Evolutionary conservation across 2,113 vertebrate genomes (phyloP).

Genomic region (Odocoileus hemionus): DNA sequence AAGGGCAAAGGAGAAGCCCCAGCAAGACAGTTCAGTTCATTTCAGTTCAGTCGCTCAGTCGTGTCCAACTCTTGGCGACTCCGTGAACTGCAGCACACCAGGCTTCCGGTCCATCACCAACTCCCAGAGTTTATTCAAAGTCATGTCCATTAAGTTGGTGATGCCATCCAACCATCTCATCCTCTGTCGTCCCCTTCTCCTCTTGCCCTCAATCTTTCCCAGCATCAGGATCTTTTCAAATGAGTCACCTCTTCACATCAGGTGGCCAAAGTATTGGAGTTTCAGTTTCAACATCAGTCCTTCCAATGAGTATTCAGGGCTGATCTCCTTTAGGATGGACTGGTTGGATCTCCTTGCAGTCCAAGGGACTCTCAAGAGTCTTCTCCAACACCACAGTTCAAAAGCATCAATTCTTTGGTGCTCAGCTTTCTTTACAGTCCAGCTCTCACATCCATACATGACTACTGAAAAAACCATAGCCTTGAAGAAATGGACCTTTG

Average conservation of each 20-base stretch:
- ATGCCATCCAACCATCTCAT: background rate
- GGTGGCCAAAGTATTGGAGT: background rate
- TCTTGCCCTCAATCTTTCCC: background rate
- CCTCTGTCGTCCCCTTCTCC: background rate
- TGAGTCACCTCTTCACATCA: background rate
- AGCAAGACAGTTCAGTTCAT: background rate
- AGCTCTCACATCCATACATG: too few relatives aligned
- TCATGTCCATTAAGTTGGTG: background rate
- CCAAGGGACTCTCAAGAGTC: too few relatives aligned
- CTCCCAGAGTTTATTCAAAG: background rate
- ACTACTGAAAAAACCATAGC: too few relatives aligned
- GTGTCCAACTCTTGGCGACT: background rate
- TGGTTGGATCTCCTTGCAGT: too few relatives aligned
- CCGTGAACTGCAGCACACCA: background rate
- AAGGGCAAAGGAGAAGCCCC: background rate
- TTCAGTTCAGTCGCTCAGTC: background rate
- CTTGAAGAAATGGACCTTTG: too few relatives aligned
- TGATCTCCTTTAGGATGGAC: too few relatives aligned
- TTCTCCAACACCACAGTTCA: too few relatives aligned
- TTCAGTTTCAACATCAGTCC: background rate
- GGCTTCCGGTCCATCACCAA: background rate
- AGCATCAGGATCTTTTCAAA: background rate
- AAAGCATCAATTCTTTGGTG: too few relatives aligned
- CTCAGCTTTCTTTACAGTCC: too few relatives aligned
- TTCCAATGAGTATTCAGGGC: background rate